A percentile compares a stretch with the other conserved stretches of the same genome.
Evolutionary conservation across 2,888 invertebrate species (phyloP).

Genomic region (Caenorhabditis doughertyi): DNA sequence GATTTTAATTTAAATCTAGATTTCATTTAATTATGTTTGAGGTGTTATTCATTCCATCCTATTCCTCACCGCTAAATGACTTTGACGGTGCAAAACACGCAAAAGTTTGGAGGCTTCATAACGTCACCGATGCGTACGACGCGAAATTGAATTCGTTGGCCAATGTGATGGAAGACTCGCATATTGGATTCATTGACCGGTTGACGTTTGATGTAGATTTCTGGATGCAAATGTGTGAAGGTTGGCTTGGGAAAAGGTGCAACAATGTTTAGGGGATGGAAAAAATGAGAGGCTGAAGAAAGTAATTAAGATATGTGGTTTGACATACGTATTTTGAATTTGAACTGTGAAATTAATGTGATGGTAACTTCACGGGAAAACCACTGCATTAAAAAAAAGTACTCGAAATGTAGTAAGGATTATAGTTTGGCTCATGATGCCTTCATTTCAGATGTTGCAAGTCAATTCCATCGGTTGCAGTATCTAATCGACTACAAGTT

Average conservation of each 20-base stretch:
- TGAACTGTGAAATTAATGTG: no score
- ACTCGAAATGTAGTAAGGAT: no score
- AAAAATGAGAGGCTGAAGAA: no score
- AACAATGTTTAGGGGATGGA: no score
- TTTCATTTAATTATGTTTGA: conserved; percentile 43
- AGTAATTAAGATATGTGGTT: no score
- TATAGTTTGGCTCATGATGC: no score
- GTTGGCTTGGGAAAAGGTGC: no score
- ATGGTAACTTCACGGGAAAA: no score
- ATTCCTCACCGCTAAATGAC: conserved; percentile 30
- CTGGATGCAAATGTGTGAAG: conserved; percentile 60
- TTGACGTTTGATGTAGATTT: conserved; percentile 40
- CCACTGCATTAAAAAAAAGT: no score
- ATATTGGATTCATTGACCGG: conserved; percentile 54
- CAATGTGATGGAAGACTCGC: conserved; percentile 42
- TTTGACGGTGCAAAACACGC: conserved; percentile 61
- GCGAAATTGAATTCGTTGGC: conserved; percentile 4
- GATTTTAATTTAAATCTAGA: conserved; percentile 27
- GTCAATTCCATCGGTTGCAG: conserved; percentile 31
- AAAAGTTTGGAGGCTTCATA: conserved; percentile 60
- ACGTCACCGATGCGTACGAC: conserved; percentile 52
- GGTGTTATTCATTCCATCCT: conserved; percentile 65
- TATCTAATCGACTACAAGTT: conserved; percentile 53
- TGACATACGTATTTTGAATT: no score
- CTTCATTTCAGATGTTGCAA: conserved; percentile 46